Evolutionary conservation across 2,888 invertebrate genomes (phyloP), one percentile per base, ranked within the genome.

Genomic region (Caenorhabditis auriculariae): DNA sequence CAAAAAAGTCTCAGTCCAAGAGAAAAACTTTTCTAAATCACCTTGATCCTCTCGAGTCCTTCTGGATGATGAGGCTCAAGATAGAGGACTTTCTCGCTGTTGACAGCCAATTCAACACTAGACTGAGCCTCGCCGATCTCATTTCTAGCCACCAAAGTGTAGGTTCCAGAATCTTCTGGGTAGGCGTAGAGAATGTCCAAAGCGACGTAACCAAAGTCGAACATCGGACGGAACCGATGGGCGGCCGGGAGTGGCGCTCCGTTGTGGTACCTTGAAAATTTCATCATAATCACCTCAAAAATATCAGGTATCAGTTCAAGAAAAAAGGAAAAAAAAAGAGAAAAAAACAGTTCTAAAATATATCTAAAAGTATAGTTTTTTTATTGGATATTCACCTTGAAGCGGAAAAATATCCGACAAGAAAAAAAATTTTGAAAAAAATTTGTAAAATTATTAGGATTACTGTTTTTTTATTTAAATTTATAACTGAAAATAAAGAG

Each of bases 151-250:
- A 69, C 63, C 24, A 72, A 93, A 3, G 93, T 94, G 83, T 96
- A 98, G 23, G 89, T 87, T 45, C 91, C 94, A 35, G 91, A 89
- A 84, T 98, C 96, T 85, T 96, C 95, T 52, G 93, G 91, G 82
- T 94, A 94, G 53, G 93, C 86, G 82, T 94, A 94, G 69, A 94
- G 88, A 66, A 98, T 91, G 81, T 96, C 96, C 65, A 99, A 86
- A 17, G 95, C 94, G 23, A 96, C 96, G 82, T 94, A 96, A 38
- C 96, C 96, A 84, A 98, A 96, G 83, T 98, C 96, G 82, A 94
- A 93, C 82, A 93, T 92, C 57, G 86, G 75, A 29, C 75, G 70
- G 71, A 78, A 77, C 6, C 78, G 66, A 49, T 81, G 78, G n/a
- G 82, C 93, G 66, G 91, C 91, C 82, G 89, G 90, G 80, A 93